Base-by-base conservation (phyloP, 2,888 invertebrate species). In the Pantelozetes paolii region DNA sequence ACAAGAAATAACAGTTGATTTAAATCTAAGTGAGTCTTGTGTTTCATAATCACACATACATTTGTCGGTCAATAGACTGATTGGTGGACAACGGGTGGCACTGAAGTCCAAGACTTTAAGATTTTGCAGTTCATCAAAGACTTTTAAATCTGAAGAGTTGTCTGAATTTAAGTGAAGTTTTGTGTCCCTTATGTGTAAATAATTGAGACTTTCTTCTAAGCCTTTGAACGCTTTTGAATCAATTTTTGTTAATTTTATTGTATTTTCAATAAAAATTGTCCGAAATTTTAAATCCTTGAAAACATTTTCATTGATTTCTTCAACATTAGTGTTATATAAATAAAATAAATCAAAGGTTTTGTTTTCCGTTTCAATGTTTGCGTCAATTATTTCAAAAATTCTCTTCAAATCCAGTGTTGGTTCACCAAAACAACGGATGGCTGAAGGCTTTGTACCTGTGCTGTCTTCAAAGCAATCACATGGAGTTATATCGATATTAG, bases 271-370 rank as follows among this genome's bases (percentile, higher is more conserved):
- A 20, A 13, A 30, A 1, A 62, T 62, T 20, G 32, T n/a, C 2
- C 32, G 9, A n/a, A 62, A 62, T 13, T 26, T 62, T 3, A 62
- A 62, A 1, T 62, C 62, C 32, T 32, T 62, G 62, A 62, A 62
- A 18, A 62, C 62, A n/a, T 32, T 62, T 62, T 62, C 62, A 1
- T n/a, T n/a, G n/a, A 62, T 62, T n/a, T 62, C 62, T 32, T 62
- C n/a, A n/a, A 62, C 28, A 11, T 32, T n/a, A 9, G 62, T 30
- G 18, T 62, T 62, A 32, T 62, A 32, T 62, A 32, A n/a, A 30
- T 62, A 62, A 20, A 62, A 62, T 32, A 30, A n/a, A 32, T 30
- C n/a, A 28, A 62, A 62, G 5, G 15, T 28, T 26, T 18, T 62
- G 36, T 62, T 32, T 32, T 62, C n/a, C 20, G 62, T 32, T 18